Evolutionary conservation across 1,140 invertebrate genomes (phyloP).

Genomic region (Drosophila carrolli): DNA sequence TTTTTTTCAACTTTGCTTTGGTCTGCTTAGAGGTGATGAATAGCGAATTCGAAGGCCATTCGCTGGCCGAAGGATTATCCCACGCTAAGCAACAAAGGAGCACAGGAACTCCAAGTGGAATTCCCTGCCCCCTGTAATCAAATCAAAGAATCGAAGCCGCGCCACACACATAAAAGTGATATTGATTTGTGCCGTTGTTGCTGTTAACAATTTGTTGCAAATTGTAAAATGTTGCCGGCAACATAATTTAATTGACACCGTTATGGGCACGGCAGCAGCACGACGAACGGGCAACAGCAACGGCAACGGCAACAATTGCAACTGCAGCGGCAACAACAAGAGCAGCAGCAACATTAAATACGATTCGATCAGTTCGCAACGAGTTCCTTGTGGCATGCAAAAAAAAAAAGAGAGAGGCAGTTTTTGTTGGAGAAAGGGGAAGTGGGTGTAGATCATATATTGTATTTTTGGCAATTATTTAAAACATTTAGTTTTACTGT

Average conservation of each 20-base stretch:
- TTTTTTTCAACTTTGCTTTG: background rate
- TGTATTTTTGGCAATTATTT: background rate
- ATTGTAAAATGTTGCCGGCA: conserved; percentile 80
- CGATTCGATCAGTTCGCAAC: conserved; percentile 38
- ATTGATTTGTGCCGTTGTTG: conserved; percentile 65
- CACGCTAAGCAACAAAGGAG: conserved; percentile 66
- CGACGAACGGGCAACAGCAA: conserved; percentile 1
- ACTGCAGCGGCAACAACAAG: conserved; percentile 18
- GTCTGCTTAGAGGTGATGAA: conserved; percentile 54
- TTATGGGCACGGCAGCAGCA: conserved; percentile 67
- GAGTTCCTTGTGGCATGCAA: conserved; percentile 24
- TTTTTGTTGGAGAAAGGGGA: conserved; percentile 2
- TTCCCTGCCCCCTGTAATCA: conserved; percentile 13
- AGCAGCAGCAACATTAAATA: conserved; percentile 30
- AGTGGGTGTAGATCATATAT: conserved; percentile 15
- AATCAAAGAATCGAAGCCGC: conserved; percentile 14
- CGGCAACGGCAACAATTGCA: conserved; percentile 16
- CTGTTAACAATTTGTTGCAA: conserved; percentile 81
- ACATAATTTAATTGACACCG: conserved; percentile 82
- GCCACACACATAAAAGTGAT: conserved; percentile 10
- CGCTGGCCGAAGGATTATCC: conserved; percentile 50
- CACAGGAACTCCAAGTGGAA: background rate
- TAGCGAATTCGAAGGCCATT: conserved; percentile 52
- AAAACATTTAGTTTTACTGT: too few species aligned
- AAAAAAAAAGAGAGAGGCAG: conserved; percentile 26